Percentiles rank a stretch among this genome's conserved stretches.
Evolutionary conservation across 2,797 vertebrate species (phyloP).

Genomic region (Champsocephalus esox): DNA sequence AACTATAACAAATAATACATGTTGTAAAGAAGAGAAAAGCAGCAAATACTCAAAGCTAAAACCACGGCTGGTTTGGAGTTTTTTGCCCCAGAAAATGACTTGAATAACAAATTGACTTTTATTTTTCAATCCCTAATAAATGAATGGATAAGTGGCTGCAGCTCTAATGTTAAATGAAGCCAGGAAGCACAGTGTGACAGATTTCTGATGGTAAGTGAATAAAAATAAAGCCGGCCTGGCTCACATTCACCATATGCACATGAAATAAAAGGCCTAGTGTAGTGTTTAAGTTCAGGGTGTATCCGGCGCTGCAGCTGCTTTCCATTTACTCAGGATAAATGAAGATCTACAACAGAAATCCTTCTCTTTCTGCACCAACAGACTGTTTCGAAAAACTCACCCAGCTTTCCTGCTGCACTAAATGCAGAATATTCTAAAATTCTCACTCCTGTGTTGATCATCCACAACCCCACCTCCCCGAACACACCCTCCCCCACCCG

Average conservation of each 20-base stretch:
- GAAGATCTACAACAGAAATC: conserved; percentile 56
- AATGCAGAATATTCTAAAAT: conserved; percentile 68
- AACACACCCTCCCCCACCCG: conserved; percentile 40
- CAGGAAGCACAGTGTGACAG: not conserved
- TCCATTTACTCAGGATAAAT: conserved; percentile 50
- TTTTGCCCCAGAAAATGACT: not conserved
- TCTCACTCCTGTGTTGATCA: conserved; percentile 62
- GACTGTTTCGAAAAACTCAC: not conserved
- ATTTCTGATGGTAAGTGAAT: too few species aligned
- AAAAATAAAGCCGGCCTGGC: too few species aligned
- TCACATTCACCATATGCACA: conserved; percentile 26
- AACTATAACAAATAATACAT: too few species aligned
- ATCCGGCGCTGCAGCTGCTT: conserved; percentile 50
- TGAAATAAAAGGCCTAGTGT: conserved; percentile 43
- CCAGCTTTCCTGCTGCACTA: conserved; percentile 26
- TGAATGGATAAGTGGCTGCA: not conserved
- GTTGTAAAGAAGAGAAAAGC: not conserved
- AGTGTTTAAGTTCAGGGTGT: conserved; percentile 43
- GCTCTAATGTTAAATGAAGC: not conserved
- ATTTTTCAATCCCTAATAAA: not conserved
- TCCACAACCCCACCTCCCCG: conserved; percentile 48
- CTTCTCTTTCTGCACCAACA: conserved; percentile 5
- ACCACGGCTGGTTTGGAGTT: not conserved
- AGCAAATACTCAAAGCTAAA: not conserved
- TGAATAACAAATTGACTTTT: not conserved